Evolutionary conservation across 1,140 invertebrate species (phyloP).

Genomic region (Lucilia sericata): DNA sequence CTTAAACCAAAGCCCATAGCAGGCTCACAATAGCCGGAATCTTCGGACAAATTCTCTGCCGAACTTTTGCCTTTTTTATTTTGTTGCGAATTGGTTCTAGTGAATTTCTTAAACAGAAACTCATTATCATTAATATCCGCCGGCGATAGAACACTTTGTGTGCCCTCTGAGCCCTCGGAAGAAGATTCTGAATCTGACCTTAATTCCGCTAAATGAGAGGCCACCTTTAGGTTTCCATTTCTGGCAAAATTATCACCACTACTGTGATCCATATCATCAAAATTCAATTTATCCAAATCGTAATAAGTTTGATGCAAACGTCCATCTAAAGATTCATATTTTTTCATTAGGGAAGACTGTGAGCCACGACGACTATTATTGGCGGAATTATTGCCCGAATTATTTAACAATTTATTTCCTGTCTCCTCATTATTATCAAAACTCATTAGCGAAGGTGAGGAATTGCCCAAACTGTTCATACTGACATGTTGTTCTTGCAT

Average conservation of each 20-base stretch:
- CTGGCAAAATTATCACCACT: background rate
- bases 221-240: background rate
- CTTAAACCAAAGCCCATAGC: conserved; percentile 60
- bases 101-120: conserved; percentile 43
- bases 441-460: conserved; percentile 68
- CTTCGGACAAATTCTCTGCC: conserved; percentile 80
- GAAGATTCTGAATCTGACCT: conserved; percentile 59
- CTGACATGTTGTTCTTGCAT: conserved; percentile 61
- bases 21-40: conserved; percentile 79
- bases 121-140: conserved; percentile 1
- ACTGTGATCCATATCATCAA: conserved; percentile 48
- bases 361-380: conserved; percentile 56
- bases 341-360: conserved; percentile 54
- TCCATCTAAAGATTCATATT: conserved; percentile 61
- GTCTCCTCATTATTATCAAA: conserved; percentile 56
- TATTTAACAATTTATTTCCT: conserved; percentile 54
- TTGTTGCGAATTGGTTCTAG: conserved; percentile 34
- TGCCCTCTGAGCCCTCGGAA: conserved; percentile 47
- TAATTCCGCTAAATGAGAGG: conserved; percentile 47
- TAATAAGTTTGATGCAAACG: conserved; percentile 64
- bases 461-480: conserved; percentile 59
- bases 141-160: background rate
- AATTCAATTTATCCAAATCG: conserved; percentile 64
- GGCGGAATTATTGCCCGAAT: conserved; percentile 56
- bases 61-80: conserved; percentile 72